Conservation (phyloP, 1,140 invertebrate genomes). For the Drosophila murphyi region DNA sequence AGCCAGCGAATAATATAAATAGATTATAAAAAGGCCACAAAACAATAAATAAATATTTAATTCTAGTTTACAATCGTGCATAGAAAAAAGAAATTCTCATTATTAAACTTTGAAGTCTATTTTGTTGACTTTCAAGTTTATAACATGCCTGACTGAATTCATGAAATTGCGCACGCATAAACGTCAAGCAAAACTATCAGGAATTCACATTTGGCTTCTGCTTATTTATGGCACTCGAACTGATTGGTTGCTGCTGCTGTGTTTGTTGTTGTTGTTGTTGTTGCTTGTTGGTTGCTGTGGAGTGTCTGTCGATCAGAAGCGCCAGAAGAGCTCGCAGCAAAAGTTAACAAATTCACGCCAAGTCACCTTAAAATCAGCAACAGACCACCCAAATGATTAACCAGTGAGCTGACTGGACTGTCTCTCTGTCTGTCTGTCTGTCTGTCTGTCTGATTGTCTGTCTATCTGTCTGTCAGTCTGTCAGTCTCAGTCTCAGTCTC, state of each 20-base stretch:
- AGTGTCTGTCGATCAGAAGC: slow-evolving; percentile 32
- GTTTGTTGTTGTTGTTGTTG: not conserved
- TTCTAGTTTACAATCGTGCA: no score
- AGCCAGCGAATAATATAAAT: no score
- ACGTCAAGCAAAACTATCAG: not conserved
- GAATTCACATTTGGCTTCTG: slow-evolving; percentile 27
- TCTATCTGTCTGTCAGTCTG: no score
- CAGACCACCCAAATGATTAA: slow-evolving; percentile 71
- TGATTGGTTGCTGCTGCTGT: slow-evolving; percentile 32
- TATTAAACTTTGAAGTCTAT: no score
- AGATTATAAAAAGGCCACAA: no score
- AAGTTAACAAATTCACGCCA: slow-evolving; percentile 84
- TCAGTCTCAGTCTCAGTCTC: not conserved
- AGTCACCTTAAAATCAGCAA: slow-evolving; percentile 80
- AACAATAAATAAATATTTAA: no score
- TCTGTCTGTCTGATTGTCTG: not conserved
- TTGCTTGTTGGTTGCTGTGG: not conserved
- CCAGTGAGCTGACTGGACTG: slow-evolving; percentile 11
- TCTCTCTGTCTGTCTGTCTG: not conserved
- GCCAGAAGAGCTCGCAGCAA: slow-evolving; percentile 48
- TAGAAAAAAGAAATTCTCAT: no score
- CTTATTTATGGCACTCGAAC: slow-evolving; percentile 40
- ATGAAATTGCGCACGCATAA: slow-evolving; percentile 25
- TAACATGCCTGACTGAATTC: not conserved
- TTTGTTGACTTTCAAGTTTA: no score